phyloP scores from a whole-genome alignment of 2,113 vertebrate genomes.

The Suricata suricatta region DNA sequence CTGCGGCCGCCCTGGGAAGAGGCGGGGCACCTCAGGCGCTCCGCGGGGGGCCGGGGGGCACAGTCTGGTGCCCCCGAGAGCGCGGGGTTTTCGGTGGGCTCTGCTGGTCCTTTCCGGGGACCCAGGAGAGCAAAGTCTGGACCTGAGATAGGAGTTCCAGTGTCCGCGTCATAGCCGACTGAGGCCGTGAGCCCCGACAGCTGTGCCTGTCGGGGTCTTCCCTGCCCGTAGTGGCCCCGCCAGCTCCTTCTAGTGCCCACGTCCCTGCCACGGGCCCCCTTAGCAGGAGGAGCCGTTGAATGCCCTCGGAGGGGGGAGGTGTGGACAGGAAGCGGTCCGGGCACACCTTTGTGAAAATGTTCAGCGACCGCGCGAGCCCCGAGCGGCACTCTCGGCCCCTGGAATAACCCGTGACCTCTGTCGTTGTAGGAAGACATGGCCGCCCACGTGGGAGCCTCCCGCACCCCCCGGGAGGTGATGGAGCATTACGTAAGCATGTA shows the following conservation, averaged over 20 bases:
- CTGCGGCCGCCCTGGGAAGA: not conserved
- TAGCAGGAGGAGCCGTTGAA: rapidly evolving
- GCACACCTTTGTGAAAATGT: not conserved
- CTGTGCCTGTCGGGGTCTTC: not conserved
- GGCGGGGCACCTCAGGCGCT: rapidly evolving
- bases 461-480: conserved; percentile 97
- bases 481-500: conserved; percentile 99
- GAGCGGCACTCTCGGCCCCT: rapidly evolving
- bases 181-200: rapidly evolving
- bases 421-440: conserved; percentile 96
- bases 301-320: not conserved
- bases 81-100: not conserved
- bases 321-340: not conserved
- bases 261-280: too few species aligned
- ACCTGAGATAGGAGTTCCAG: too few species aligned
- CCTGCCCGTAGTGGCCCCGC: rapidly evolving
- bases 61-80: not conserved
- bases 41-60: not conserved
- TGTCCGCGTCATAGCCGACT: not conserved
- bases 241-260: too few species aligned
- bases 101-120: not conserved
- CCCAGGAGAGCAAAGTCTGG: not conserved
- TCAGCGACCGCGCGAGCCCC: rapidly evolving
- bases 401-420: not conserved
- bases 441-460: conserved; percentile 93